Percentiles rank a stretch among this genome's conserved stretches.
Evolutionary conservation across 2,888 invertebrate species (phyloP).

Genomic region (Ophioninae sp.): DNA sequence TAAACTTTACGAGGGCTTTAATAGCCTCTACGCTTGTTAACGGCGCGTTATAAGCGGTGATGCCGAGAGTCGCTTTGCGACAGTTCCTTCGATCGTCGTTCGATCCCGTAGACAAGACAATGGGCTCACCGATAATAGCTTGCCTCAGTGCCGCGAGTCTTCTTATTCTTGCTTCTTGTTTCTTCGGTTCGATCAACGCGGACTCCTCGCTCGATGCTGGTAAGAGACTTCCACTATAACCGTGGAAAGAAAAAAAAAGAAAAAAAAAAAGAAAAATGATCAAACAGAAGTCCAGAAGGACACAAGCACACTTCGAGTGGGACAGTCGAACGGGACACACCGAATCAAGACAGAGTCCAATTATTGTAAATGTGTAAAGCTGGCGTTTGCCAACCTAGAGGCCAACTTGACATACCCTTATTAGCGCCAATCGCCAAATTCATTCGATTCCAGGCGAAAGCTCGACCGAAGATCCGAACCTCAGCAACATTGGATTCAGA

Average conservation of each 20-base stretch:
- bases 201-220: conserved; percentile 48
- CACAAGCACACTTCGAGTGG: background rate
- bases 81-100: conserved; percentile 65
- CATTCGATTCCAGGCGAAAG: conserved; percentile 34
- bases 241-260: conserved; percentile 24
- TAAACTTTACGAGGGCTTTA: conserved; percentile 66
- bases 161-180: conserved; percentile 61
- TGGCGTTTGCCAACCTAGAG: conserved; percentile 15
- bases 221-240: conserved; percentile 60
- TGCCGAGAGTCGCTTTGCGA: conserved; percentile 63
- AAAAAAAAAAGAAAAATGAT: conserved; percentile 2
- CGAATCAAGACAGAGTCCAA: background rate
- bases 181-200: conserved; percentile 58
- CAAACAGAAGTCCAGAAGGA: background rate
- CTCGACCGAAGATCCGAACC: background rate
- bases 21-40: conserved; percentile 68
- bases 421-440: conserved; percentile 51
- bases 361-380: conserved; percentile 2
- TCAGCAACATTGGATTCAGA: background rate
- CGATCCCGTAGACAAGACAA: conserved; percentile 67
- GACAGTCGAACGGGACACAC: background rate
- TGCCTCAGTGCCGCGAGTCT: conserved; percentile 63
- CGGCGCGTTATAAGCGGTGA: conserved; percentile 65
- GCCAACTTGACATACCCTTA: conserved; percentile 20
- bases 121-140: conserved; percentile 63